phyloP scores from a whole-genome alignment of 2,113 vertebrate genomes.

The Acrocephalus kingi region DNA sequence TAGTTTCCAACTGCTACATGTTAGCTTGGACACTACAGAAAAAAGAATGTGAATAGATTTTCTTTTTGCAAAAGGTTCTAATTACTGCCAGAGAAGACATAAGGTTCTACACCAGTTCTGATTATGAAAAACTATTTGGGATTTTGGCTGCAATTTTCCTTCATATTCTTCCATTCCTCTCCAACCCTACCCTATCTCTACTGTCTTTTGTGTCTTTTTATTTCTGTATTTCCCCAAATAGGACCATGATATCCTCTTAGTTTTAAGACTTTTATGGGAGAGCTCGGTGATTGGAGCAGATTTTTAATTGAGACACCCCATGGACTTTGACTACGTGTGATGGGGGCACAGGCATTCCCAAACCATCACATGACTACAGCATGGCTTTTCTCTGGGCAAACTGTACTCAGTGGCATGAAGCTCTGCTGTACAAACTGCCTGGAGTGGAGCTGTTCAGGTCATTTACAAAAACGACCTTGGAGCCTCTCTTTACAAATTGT shows the following conservation, averaged over 20 bases:
- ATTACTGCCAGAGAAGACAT: not conserved
- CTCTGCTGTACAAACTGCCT: not conserved
- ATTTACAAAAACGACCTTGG: not conserved
- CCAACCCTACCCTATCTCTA: not conserved
- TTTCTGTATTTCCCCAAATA: not conserved
- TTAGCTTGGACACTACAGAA: not conserved
- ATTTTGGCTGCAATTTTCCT: not conserved
- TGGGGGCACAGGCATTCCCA: fast-evolving
- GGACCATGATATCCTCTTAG: not conserved
- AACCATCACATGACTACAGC: not conserved
- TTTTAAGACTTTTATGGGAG: not conserved
- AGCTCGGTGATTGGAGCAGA: not conserved
- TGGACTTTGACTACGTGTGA: not conserved
- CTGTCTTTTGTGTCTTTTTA: not conserved
- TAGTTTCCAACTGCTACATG: not conserved
- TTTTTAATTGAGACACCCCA: not conserved
- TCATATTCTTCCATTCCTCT: not conserved
- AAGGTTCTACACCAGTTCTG: not conserved
- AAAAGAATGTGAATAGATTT: not conserved
- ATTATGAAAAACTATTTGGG: not conserved
- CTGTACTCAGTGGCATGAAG: not conserved
- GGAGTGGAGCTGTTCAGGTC: not conserved
- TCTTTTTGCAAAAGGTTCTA: not conserved
- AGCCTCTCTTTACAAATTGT: not conserved
- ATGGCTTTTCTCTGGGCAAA: not conserved